Evolutionary conservation across 2,888 invertebrate species (phyloP), one percentile per base, ranked within the genome.

Genomic region (Neoascia interrupta): DNA sequence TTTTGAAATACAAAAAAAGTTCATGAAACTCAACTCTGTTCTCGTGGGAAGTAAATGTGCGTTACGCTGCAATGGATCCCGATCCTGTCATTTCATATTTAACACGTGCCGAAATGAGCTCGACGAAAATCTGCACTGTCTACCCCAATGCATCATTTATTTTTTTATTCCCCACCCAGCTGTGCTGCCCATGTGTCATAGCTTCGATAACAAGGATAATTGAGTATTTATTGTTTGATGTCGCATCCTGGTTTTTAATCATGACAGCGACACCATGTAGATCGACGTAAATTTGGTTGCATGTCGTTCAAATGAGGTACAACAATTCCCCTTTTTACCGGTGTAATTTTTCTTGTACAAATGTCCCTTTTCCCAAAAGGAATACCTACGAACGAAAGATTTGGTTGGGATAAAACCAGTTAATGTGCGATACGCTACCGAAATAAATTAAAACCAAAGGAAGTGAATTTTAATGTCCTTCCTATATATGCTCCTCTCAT

Each of bases 21-120:
- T 64, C 16, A 41, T 45, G 31, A 56, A 54, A 79, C 56, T 53
- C 66, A 72, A 56, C 61, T 47, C 41, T 23, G 34, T 43, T 79
- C 79, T 73, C 79, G 51, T 41, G 79, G 79, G 79, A 73, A 73
- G 79, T 73, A 28, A 79, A 73, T 68, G 34, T 45, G n/a, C n/a
- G 54, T 73, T 73, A 66, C 73, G 79, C 79, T 79, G 79, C 79
- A 79, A 56, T 79, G 73, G 61, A 68, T 73, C 58, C 70, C 58
- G 61, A 68, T 73, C 58, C 70, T 64, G 51, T 21, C 15, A 21
- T 60, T 69, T 56, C 66, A 66, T 61, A 68, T 73, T 61, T n/a
- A n/a, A n/a, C n/a, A n/a, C 34, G 34, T 49, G 19, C 41, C 16
- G 49, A 54, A n/a, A 70, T 37, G 26, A 60, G 11, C 5, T 10